These are phyloP conservation scores for Cremastobaeus sp. DNA, from an alignment of 2,888 invertebrate species.

Conservation along the genomic window DNA sequence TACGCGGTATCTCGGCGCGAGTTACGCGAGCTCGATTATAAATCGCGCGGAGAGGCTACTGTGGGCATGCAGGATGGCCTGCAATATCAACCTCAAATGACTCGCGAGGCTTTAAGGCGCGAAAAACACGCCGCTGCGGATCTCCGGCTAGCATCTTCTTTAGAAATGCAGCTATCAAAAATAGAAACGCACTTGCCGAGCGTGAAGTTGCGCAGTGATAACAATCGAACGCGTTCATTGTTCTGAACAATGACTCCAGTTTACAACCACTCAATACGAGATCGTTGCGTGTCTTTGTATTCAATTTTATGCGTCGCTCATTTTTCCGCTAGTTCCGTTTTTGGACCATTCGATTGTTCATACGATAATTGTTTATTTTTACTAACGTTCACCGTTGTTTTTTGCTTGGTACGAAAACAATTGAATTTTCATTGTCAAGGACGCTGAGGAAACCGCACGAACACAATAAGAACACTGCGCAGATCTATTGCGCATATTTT, in stretches of 20 bases:
- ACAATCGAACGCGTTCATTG: slow-evolving; percentile 52
- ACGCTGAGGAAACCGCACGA: too few relatives aligned
- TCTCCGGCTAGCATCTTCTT: not conserved
- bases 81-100: slow-evolving; percentile 28
- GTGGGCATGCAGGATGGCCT: slow-evolving; percentile 14
- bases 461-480: too few relatives aligned
- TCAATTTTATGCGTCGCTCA: slow-evolving; percentile 2
- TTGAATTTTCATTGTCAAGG: too few relatives aligned
- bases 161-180: slow-evolving; percentile 23
- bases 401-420: too few relatives aligned
- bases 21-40: slow-evolving; percentile 25
- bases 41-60: slow-evolving; percentile 25
- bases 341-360: too few relatives aligned
- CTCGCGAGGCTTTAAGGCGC: slow-evolving; percentile 22
- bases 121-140: slow-evolving; percentile 23
- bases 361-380: too few relatives aligned
- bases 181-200: slow-evolving; percentile 27
- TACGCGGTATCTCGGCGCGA: not conserved
- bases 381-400: too few relatives aligned
- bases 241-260: slow-evolving; percentile 53
- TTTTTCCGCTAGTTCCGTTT: not conserved
- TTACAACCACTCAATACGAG: slow-evolving; percentile 47
- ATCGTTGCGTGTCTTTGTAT: slow-evolving; percentile 19
- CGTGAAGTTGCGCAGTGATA: slow-evolving; percentile 36
- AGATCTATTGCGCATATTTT: too few relatives aligned